Conservation (phyloP, 2,113 vertebrate species). For the Marcusenius ussheri region DNA sequence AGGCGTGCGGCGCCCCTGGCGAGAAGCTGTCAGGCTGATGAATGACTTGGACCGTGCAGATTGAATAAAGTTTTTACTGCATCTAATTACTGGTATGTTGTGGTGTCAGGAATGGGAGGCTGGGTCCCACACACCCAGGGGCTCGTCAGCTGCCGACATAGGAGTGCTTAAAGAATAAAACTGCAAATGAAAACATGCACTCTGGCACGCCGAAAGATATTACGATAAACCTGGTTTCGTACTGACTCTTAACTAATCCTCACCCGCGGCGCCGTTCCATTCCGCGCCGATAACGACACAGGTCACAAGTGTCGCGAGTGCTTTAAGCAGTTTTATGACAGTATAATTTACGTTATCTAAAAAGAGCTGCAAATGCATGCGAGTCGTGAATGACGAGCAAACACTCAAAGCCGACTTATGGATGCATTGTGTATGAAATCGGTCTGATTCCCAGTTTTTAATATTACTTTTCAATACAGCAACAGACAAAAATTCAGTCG, state of each 20-base stretch:
- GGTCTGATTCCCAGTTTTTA: background rate
- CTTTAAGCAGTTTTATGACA: background rate
- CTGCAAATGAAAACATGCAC: conserved; percentile 3
- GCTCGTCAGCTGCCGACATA: background rate
- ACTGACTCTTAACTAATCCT: background rate
- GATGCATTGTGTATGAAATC: background rate
- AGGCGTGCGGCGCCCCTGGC: conserved; percentile 21
- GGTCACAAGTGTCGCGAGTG: background rate
- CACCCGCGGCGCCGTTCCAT: background rate
- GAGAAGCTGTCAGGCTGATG: conserved; percentile 56
- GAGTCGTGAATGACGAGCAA: background rate
- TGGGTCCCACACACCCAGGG: background rate
- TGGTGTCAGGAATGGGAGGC: conserved; percentile 25
- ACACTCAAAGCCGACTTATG: background rate
- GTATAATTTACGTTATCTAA: conserved; percentile 6
- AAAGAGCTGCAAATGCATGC: background rate
- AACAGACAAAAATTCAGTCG: background rate
- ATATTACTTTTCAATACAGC: background rate
- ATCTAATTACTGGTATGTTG: conserved; percentile 48
- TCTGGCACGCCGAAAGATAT: background rate
- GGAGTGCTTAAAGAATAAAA: conserved; percentile 10
- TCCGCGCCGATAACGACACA: background rate
- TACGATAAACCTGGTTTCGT: background rate
- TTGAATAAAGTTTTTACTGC: conserved; percentile 52
- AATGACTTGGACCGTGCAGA: conserved; percentile 45